Evolutionary conservation across 2,888 invertebrate genomes (phyloP).

Genomic region (Muscina levida): DNA sequence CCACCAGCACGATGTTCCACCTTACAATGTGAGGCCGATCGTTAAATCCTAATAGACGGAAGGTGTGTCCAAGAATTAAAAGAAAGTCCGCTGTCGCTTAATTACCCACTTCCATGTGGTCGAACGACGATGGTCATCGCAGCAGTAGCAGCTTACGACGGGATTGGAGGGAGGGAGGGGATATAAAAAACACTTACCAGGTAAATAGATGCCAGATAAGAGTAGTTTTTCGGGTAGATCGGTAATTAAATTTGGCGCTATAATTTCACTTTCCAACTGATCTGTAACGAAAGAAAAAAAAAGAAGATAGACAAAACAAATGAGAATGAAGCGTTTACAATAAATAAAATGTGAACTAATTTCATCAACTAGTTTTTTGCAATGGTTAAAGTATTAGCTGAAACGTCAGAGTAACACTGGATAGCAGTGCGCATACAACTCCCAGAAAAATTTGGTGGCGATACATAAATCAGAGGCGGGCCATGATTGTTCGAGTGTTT

Average conservation of each 20-base stretch:
- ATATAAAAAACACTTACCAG: slow-evolving; percentile 81
- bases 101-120: not conserved
- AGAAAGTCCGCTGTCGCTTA: slow-evolving; percentile 31
- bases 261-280: slow-evolving; percentile 76
- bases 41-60: slow-evolving; percentile 8
- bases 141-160: no score
- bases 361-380: no score
- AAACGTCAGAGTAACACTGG: no score
- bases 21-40: not conserved
- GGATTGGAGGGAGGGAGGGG: not conserved
- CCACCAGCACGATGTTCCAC: slow-evolving; percentile 1
- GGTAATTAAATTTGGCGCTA: slow-evolving; percentile 83
- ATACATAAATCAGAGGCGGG: no score
- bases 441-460: no score
- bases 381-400: no score
- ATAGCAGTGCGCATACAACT: no score
- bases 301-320: slow-evolving; percentile 31
- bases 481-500: no score
- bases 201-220: slow-evolving; percentile 84
- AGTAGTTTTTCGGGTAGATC: slow-evolving; percentile 85
- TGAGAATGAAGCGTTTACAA: slow-evolving; percentile 28
- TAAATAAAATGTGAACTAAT: not conserved
- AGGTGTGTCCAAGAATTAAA: slow-evolving; percentile 61
- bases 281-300: slow-evolving; percentile 68
- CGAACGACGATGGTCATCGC: no score